Evolutionary conservation across 2,797 vertebrate species (phyloP).

Genomic region (Sebastes cheni): DNA sequence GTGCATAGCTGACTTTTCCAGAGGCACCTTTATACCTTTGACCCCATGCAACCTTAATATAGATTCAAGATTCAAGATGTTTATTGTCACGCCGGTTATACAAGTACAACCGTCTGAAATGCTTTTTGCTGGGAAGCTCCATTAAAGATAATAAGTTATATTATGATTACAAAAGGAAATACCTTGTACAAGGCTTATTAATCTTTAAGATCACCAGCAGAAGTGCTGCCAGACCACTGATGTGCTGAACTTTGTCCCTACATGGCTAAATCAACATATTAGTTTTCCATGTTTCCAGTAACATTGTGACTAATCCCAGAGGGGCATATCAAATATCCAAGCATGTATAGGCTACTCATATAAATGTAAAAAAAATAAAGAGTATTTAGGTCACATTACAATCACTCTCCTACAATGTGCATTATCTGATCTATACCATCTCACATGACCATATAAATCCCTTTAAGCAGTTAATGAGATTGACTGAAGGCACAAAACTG

Average conservation of each 20-base stretch:
- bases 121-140: too few species aligned
- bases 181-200: too few species aligned
- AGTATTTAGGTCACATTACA: conserved; percentile 18
- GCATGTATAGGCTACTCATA: not conserved
- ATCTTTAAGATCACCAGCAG: not conserved
- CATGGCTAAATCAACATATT: not conserved
- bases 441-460: not conserved
- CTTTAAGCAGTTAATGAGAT: conserved; percentile 20
- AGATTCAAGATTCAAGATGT: not conserved
- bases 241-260: not conserved
- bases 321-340: not conserved
- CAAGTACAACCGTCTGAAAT: too few species aligned
- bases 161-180: too few species aligned
- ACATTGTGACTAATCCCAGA: not conserved
- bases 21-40: not conserved
- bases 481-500: conserved; percentile 2
- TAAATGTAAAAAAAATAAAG: not conserved
- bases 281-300: not conserved
- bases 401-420: not conserved
- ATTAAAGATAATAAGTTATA: too few species aligned
- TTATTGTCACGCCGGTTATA: too few species aligned
- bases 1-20: not conserved
- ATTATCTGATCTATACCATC: not conserved
- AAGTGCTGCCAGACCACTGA: conserved; percentile 13
- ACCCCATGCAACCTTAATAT: not conserved